Conservation (phyloP, 64 coral and sea anemone species). For the Stichodactyla mertensii region DNA sequence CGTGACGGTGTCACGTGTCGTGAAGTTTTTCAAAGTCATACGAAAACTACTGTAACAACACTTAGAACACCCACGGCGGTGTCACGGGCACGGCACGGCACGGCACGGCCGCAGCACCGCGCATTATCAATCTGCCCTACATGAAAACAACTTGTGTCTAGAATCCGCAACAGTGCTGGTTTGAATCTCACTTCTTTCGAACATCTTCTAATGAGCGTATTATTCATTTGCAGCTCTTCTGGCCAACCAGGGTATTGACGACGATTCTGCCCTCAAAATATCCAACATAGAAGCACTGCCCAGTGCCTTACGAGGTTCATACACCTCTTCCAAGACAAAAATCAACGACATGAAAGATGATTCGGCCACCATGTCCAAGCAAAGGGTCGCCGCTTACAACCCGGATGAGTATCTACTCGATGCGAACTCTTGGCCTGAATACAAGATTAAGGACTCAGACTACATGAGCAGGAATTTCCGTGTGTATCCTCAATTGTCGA, state of each 20-base stretch:
- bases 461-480: conserved; percentile 43
- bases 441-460: conserved; percentile 80
- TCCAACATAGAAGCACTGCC: conserved; percentile 80
- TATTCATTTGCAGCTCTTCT: conserved; percentile 53
- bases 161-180: too few species aligned
- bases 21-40: background rate
- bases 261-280: conserved; percentile 75
- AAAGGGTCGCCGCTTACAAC: conserved; percentile 40
- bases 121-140: too few species aligned
- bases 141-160: too few species aligned
- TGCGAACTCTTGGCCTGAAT: conserved; percentile 83
- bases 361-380: background rate
- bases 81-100: too few species aligned
- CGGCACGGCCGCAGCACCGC: too few species aligned
- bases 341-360: conserved; percentile 27
- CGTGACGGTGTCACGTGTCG: too few species aligned
- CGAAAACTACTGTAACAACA: too few species aligned
- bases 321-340: conserved; percentile 42
- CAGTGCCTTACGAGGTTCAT: background rate
- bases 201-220: background rate
- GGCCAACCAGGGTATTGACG: conserved; percentile 84
- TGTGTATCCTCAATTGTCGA: background rate
- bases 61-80: too few species aligned
- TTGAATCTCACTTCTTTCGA: background rate
- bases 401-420: conserved; percentile 64